Evolutionary conservation across 2,888 invertebrate genomes (phyloP), one percentile per base, ranked within the genome.

Genomic region (Morpho deidamia): DNA sequence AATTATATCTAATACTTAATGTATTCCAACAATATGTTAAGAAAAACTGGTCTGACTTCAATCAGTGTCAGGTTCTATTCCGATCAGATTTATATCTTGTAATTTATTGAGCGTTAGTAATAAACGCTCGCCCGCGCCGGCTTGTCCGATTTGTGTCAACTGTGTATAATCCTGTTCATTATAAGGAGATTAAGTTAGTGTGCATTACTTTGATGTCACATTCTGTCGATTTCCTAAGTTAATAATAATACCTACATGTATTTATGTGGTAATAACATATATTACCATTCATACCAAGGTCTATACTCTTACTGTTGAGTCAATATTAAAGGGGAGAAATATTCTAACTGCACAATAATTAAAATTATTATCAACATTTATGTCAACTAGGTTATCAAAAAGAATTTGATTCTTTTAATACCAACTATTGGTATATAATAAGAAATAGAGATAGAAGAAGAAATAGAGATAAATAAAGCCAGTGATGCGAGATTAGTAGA

Each of bases 101-200:
- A 50, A 46, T 53, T 56, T 56, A 56, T 56, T 39, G 51, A 42
- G 34, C 11, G 43, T 35, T 44, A 11, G 47, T 40, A 48, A 48
- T 45, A 48, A 52, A 56, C 9, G 49, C 41, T 34, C 44, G 39
- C 44, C 10, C 39, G 53, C 14, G 37, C 49, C 47, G 11, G 11
- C 42, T 35, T 11, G 48, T 38, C 44, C 44, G 53, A 56, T 53
- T 56, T 53, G 49, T 56, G 43, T 46, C 56, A 11, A 12, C 33
- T 11, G 32, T 53, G 50, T 53, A 41, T 47, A 33, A 43, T 53
- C 39, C 53, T 38, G 42, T 50, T 46, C 23, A 33, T 50, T 42
- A 14, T 49, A 43, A 11, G 32, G 11, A 7, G 42, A 42, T 42
- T 42, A 49, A 39, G 11, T 40, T 40, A 37, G 23, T 23, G 23